A percentile compares a stretch with the other conserved stretches of the same genome.
These are phyloP conservation scores for Microtus oregoni DNA, from an alignment of 2,113 vertebrate genomes.

Conservation along the genomic window DNA sequence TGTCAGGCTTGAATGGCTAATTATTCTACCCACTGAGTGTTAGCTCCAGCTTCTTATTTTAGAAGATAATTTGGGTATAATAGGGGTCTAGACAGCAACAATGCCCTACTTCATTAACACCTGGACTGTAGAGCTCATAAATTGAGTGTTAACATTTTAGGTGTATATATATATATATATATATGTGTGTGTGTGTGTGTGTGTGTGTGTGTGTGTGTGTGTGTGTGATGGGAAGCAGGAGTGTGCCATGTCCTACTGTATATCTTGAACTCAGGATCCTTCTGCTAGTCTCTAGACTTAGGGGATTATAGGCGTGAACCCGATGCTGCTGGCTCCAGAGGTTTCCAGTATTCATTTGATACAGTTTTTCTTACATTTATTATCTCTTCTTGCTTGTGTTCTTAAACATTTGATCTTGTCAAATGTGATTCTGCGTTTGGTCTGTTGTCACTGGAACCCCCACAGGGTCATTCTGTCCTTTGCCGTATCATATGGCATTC, in stretches of 20 bases:
- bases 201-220: neutral
- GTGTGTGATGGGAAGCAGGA: too few species aligned
- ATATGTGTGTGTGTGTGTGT: too few species aligned
- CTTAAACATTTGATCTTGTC: conserved; percentile 27
- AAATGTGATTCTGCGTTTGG: conserved; percentile 10
- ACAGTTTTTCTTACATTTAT: neutral
- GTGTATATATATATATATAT: neutral
- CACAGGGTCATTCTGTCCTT: neutral
- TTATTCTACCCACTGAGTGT: neutral
- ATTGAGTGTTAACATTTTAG: conserved; percentile 46
- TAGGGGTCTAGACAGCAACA: neutral
- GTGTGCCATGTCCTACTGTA: neutral
- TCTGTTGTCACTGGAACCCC: neutral
- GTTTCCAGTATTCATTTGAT: conserved; percentile 2
- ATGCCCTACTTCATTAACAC: neutral
- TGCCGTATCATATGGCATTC: neutral
- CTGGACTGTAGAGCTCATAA: conserved; percentile 11
- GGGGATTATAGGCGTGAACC: neutral
- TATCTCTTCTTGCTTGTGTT: neutral
- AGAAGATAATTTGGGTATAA: neutral
- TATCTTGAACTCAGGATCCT: neutral
- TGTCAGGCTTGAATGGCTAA: neutral
- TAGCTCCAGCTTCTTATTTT: neutral
- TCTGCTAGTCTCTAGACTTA: neutral
- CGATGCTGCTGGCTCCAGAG: neutral